Conservation (phyloP, 2,888 invertebrate species). For the Melieria crassipennis region DNA sequence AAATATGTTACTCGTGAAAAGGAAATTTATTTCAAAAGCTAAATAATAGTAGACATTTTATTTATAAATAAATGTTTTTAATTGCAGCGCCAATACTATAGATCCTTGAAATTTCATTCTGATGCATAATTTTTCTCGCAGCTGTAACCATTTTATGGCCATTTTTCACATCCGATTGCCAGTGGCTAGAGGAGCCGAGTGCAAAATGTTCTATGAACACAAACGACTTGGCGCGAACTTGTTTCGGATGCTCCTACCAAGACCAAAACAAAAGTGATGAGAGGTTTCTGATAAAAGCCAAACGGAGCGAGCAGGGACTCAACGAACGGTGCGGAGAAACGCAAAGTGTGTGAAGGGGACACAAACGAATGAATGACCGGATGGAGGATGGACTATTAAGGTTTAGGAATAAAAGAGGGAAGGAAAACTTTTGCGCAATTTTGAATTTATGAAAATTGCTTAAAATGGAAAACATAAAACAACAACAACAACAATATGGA, state of each 20-base stretch:
- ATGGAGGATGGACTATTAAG: constrained; percentile 23
- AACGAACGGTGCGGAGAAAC: too few relatives aligned
- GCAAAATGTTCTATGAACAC: constrained; percentile 40
- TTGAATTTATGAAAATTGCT: constrained; percentile 47
- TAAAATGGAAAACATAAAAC: constrained; percentile 38
- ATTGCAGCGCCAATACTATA: too few relatives aligned
- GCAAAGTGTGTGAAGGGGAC: background rate
- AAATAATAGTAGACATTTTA: too few relatives aligned
- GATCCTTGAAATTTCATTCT: too few relatives aligned
- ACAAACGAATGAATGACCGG: constrained; percentile 15
- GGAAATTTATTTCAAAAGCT: too few relatives aligned
- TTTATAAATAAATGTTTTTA: too few relatives aligned
- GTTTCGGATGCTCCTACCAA: constrained; percentile 15
- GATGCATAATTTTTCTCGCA: constrained; percentile 44
- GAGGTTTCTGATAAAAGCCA: constrained; percentile 18
- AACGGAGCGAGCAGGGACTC: background rate
- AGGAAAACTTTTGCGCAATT: constrained; percentile 35
- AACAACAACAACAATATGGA: constrained; percentile 28
- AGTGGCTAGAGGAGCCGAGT: constrained; percentile 31
- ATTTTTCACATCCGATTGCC: constrained; percentile 39
- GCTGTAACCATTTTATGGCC: constrained; percentile 47
- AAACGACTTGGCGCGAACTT: constrained; percentile 35
- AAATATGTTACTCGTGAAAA: too few relatives aligned
- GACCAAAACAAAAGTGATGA: constrained; percentile 27
- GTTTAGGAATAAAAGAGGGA: constrained; percentile 21